Percentiles rank a stretch among this genome's conserved stretches.
These are phyloP conservation scores for Chiroxiphia lanceolata DNA, from an alignment of 2,797 vertebrate species.

Conservation along the genomic window DNA sequence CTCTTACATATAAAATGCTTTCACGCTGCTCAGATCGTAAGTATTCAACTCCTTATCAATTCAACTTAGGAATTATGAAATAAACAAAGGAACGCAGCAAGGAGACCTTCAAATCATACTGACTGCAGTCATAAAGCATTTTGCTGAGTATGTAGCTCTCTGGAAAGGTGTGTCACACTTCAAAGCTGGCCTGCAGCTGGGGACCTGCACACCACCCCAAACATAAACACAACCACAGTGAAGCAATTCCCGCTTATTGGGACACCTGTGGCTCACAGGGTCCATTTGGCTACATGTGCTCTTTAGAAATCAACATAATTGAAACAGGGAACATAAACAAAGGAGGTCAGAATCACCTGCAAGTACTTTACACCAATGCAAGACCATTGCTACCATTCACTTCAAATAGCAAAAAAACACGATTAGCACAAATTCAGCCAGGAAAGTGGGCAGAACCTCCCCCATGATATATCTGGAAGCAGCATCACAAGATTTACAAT, in stretches of 20 bases:
- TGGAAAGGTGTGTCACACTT: background rate
- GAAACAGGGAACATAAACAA: background rate
- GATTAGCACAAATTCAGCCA: background rate
- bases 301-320: background rate
- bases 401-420: background rate
- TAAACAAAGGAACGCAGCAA: background rate
- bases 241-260: conserved; percentile 10
- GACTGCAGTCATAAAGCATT: background rate
- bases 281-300: background rate
- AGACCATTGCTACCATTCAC: background rate
- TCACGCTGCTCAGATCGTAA: background rate
- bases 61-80: background rate
- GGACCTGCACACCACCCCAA: background rate
- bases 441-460: rapidly evolving
- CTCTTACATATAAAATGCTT: rapidly evolving
- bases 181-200: background rate
- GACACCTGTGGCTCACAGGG: background rate
- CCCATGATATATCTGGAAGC: background rate
- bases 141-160: background rate
- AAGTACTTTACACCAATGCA: background rate
- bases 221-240: background rate
- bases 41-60: background rate
- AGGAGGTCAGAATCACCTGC: background rate
- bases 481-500: background rate
- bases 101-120: background rate